phyloP scores from a whole-genome alignment of 2,888 invertebrate species.

The Tribolium freemani region DNA sequence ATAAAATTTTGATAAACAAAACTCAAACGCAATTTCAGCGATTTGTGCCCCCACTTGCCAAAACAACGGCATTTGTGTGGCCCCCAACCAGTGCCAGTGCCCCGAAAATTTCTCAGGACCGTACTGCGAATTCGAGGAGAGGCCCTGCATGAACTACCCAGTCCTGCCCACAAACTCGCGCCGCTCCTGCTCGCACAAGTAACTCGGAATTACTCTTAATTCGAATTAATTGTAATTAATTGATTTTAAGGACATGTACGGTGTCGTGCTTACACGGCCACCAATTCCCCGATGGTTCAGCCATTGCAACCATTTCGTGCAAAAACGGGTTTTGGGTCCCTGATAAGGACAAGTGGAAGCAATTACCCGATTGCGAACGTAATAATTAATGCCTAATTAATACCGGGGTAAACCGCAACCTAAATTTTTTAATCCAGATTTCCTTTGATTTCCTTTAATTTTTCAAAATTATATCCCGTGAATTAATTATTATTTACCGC shows the following conservation, averaged over 20 bases:
- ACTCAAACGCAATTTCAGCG: conserved; percentile 70
- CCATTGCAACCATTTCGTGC: conserved; percentile 78
- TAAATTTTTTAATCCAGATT: background rate
- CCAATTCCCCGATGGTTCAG: conserved; percentile 80
- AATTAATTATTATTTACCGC: too few species aligned
- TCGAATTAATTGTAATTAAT: background rate
- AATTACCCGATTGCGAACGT: conserved; percentile 81
- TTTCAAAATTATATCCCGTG: too few species aligned
- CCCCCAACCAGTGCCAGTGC: conserved; percentile 83
- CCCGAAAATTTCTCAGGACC: conserved; percentile 80
- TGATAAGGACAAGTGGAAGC: conserved; percentile 73
- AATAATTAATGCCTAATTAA: conserved; percentile 55
- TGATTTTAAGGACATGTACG: conserved; percentile 74
- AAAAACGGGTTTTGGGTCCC: conserved; percentile 80
- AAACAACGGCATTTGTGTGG: conserved; percentile 85
- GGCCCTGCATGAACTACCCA: conserved; percentile 78
- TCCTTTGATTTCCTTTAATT: background rate
- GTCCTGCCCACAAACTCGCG: conserved; percentile 77
- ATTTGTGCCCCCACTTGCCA: conserved; percentile 82
- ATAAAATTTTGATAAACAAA: background rate
- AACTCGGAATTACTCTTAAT: conserved; percentile 44
- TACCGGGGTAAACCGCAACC: background rate
- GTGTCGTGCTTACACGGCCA: conserved; percentile 77
- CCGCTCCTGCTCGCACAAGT: conserved; percentile 77
- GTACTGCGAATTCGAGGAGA: conserved; percentile 81